Evolutionary conservation across 2,888 invertebrate species (phyloP), one percentile per base, ranked within the genome.

Genomic region (Allophyes oxyacanthae): DNA sequence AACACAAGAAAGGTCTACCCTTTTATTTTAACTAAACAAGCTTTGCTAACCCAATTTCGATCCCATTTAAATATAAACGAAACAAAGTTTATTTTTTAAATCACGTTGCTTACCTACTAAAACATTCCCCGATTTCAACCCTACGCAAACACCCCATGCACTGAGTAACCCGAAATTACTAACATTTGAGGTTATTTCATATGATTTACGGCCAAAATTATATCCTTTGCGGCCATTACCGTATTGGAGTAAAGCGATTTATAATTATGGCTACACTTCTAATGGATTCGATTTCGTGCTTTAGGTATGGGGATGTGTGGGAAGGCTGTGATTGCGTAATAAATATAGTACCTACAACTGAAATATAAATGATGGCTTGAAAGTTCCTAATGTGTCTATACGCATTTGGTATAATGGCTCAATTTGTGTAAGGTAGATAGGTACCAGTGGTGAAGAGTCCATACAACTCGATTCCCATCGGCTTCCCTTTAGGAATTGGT

Each of bases 141-240:
- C 62, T 38, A 45, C 15, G 44, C 57, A 60, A 62, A 63, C 58
- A 56, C 49, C 62, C 61, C 67, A 59, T 40, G 51, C 53, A 57
- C 57, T 57, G 59, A 42, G 67, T 54, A 55, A 57, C 64, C 64
- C 75, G 65, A 83, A 87, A 88, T 87, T 83, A 88, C 84, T 82
- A 81, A 82, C 85, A 89, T 90, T 89, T 85, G 58, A 73, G 80
- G 81, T 81, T 75, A 83, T 89, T 86, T 74, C 75, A 54, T 62
- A 74, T 90, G 90, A 90, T 90, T 89, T 90, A 90, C 84, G 78
- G 71, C 66, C 65, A 71, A 76, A 77, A 77, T 76, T 72, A 75
- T 78, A 73, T 69, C 65, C 68, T 77, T 70, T 72, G 64, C 59
- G 48, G 64, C 50, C 71, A 61, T 67, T 70, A 55, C 56, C 41